phyloP scores from a whole-genome alignment of 2,888 invertebrate genomes.

The Tetramorium bicarinatum region DNA sequence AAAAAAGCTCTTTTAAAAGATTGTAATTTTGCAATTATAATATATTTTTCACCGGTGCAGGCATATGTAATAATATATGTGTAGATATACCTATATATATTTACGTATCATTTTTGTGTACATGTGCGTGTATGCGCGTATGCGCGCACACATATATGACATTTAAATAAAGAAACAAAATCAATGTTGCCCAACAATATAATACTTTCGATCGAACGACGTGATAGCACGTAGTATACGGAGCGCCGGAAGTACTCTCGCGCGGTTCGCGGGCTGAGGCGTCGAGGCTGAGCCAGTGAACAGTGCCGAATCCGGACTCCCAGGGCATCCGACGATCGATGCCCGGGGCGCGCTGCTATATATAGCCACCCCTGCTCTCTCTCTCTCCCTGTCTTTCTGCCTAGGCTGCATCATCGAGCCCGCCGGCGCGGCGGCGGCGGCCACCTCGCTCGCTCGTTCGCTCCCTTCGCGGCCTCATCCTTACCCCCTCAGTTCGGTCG shows the following conservation, averaged over 20 bases:
- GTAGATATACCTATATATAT: background rate
- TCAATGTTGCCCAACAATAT: no score
- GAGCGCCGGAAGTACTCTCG: slow-evolving; percentile 36
- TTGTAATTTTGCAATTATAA: background rate
- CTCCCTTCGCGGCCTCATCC: slow-evolving; percentile 43
- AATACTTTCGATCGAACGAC: slow-evolving; percentile 46
- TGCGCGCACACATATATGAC: background rate
- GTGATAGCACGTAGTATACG: slow-evolving; percentile 52
- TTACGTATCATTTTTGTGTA: background rate
- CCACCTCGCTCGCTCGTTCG: slow-evolving; percentile 5
- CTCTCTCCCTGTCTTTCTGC: slow-evolving; percentile 59
- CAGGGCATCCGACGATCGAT: slow-evolving; percentile 84
- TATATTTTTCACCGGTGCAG: background rate
- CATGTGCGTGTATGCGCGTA: background rate
- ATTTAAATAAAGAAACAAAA: background rate
- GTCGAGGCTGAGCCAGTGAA: slow-evolving; percentile 71
- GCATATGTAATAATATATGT: background rate
- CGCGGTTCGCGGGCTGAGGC: slow-evolving; percentile 53
- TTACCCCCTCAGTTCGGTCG: slow-evolving; percentile 53
- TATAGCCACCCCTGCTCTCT: slow-evolving; percentile 75
- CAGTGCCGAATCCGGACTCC: slow-evolving; percentile 81
- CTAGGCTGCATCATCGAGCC: slow-evolving; percentile 49
- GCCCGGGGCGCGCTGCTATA: slow-evolving; percentile 82
- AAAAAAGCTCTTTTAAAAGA: background rate
- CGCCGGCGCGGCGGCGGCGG: slow-evolving; percentile 8